Percentiles rank a stretch among this genome's conserved stretches.
Evolutionary conservation across 2,888 invertebrate genomes (phyloP).

Genomic region (Xestia sexstrigata): DNA sequence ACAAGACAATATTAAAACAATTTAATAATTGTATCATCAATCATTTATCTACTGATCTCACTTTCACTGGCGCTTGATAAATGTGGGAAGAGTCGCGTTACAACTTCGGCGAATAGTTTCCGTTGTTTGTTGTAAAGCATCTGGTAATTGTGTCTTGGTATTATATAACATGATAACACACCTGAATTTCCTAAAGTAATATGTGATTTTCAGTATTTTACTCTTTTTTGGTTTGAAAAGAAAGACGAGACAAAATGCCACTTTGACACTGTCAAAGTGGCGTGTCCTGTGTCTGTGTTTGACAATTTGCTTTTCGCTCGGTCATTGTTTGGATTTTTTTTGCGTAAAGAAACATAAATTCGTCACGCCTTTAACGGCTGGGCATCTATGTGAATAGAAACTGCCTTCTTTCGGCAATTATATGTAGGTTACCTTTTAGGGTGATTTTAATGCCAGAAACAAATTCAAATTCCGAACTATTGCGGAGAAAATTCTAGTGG

Average conservation of each 20-base stretch:
- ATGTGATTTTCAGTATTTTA: neutral
- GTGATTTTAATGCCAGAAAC: neutral
- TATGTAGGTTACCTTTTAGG: neutral
- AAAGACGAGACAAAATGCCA: neutral
- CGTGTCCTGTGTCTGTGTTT: too few relatives aligned
- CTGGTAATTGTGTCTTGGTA: constrained; percentile 6
- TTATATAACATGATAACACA: constrained; percentile 6
- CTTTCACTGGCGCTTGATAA: constrained; percentile 60
- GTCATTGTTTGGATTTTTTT: neutral
- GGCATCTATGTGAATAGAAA: neutral
- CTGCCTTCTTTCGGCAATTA: neutral
- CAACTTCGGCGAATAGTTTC: constrained; percentile 53
- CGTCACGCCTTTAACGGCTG: neutral
- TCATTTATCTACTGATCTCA: constrained; percentile 57
- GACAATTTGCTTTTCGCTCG: neutral
- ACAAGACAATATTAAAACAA: constrained; percentile 58
- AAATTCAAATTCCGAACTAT: neutral
- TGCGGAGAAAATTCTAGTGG: neutral
- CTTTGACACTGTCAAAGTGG: neutral
- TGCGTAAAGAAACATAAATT: neutral
- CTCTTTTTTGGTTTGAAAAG: neutral
- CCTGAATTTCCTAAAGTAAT: neutral
- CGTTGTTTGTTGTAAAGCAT: constrained; percentile 47
- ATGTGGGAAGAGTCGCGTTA: constrained; percentile 51
- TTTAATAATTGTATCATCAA: constrained; percentile 60